Conservation (phyloP, 2,888 invertebrate genomes). For the Tuberolachnus salignus region DNA sequence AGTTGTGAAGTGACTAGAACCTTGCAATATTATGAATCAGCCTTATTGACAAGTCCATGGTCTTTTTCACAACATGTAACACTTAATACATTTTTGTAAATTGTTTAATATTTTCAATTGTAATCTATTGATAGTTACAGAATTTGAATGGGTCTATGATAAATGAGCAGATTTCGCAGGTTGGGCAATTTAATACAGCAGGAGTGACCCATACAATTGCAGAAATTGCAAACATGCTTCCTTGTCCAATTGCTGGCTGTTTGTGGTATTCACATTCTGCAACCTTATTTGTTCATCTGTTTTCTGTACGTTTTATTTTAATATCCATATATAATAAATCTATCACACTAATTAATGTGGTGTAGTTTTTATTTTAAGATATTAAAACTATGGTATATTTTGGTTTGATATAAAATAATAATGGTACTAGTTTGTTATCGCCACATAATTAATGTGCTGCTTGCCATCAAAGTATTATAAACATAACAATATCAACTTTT, state of each 20-base stretch:
- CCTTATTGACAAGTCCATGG: slow-evolving; percentile 13
- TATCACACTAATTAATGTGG: no score
- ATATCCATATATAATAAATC: background rate
- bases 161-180: background rate
- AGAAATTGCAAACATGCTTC: slow-evolving; percentile 38
- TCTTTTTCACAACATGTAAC: slow-evolving; percentile 31
- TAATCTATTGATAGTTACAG: background rate
- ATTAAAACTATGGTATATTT: no score
- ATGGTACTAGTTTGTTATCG: no score
- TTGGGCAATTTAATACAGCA: slow-evolving; percentile 3
- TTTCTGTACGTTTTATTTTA: slow-evolving; percentile 27
- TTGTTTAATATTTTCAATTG: background rate
- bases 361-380: no score
- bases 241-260: slow-evolving; percentile 51
- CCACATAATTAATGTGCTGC: no score
- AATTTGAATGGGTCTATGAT: slow-evolving; percentile 6
- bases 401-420: no score
- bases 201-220: background rate
- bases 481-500: no score
- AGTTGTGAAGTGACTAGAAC: slow-evolving; percentile 39
- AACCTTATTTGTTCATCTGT: slow-evolving; percentile 48
- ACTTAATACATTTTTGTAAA: background rate
- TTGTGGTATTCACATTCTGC: slow-evolving; percentile 49
- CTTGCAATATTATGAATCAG: slow-evolving; percentile 44
- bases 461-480: no score